Evolutionary conservation across 2,797 vertebrate genomes (phyloP), one percentile per base, ranked within the genome.

Genomic region (Sebastes minor): DNA sequence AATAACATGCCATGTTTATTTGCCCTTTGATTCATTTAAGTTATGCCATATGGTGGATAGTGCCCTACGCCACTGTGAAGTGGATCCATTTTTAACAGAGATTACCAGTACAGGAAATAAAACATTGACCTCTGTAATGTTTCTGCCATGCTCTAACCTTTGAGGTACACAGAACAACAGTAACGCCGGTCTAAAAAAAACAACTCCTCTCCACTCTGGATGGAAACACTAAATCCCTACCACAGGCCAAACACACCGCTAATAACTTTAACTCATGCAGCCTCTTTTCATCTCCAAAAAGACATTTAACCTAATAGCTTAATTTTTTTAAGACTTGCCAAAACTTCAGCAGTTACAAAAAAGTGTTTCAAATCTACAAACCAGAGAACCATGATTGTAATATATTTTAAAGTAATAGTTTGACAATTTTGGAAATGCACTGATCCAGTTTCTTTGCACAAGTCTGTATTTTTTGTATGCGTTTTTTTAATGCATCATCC

Each of bases 1-100:
- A 64, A 70, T 66, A 76, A 71, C 68, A 73, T 18, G 35, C n/a
- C 35, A 9, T 88, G 84, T 83, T 87, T 85, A 79, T 76, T 80
- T 81, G 74, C 64, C 81, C 85, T 87, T 60, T 76, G 75, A 71
- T 88, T 82, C 66, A 9, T 83, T 60, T 84, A 87, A 92, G 84
- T 78, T 77, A 5, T 76, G 61, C 86, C 86, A 90, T 77, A 81
- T 90, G 90, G 81, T 33, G 49, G 33, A 38, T 80, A 78, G 72
- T 74, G 65, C 23, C 71, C 64, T 11, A 11, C 11, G 28, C 78
- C 73, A 56, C 52, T 2, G 73, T n/a, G 61, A 73, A 70, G 70
- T 52, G 64, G 76, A 61, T 14, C 60, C 38, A 10, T 74, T 81
- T 79, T 53, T n/a, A 65, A 75, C 71, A 76, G 30, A 78, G 52